Conservation (phyloP, 2,113 vertebrate species). For the Lichenostomus cassidix region DNA sequence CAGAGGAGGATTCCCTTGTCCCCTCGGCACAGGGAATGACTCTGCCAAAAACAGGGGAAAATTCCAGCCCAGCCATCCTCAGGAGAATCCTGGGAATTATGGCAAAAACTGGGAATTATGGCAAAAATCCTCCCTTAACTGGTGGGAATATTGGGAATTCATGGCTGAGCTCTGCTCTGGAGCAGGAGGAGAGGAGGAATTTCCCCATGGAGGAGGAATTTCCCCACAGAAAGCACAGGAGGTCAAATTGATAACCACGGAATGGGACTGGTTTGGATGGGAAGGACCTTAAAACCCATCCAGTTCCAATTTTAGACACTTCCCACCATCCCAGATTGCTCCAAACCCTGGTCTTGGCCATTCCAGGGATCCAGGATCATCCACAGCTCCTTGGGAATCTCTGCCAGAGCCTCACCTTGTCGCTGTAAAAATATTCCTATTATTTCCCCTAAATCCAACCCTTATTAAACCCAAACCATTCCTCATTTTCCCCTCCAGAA, state of each 20-base stretch:
- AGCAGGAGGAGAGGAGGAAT: background rate
- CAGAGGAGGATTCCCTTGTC: accelerated
- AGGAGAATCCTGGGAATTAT: accelerated
- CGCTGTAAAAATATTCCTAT: accelerated
- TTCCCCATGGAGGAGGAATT: background rate
- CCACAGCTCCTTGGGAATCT: background rate
- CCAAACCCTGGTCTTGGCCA: background rate
- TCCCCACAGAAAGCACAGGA: background rate
- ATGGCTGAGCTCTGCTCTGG: background rate
- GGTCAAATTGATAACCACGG: background rate
- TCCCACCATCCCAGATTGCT: accelerated
- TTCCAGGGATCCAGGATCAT: background rate
- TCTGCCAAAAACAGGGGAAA: background rate
- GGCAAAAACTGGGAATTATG: accelerated
- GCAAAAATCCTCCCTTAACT: accelerated
- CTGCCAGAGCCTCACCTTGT: accelerated
- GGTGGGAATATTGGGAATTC: accelerated
- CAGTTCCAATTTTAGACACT: background rate
- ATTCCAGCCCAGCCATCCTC: accelerated
- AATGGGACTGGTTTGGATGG: background rate
- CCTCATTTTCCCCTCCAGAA: accelerated
- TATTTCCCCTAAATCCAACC: accelerated
- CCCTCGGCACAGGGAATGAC: background rate
- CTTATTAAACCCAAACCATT: background rate
- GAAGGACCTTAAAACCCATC: no score